These are phyloP conservation scores for Geothlypis trichas DNA, from an alignment of 2,113 vertebrate genomes.

Conservation along the genomic window DNA sequence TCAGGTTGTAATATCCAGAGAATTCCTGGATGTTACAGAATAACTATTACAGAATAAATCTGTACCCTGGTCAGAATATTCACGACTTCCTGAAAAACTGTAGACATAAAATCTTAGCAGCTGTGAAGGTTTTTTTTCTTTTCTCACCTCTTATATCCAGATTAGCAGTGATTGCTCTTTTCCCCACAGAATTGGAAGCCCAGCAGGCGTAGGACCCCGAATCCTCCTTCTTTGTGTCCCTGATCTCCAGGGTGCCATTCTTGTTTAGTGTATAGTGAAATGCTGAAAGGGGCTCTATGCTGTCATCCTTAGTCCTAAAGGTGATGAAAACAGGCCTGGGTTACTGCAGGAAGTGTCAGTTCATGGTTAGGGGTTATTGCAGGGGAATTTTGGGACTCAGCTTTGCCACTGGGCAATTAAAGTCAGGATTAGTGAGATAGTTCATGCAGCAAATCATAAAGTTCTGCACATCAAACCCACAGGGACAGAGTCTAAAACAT, in stretches of 20 bases:
- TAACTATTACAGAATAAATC: not conserved
- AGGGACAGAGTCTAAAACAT: accelerated
- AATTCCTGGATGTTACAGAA: not conserved
- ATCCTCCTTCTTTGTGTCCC: conserved; percentile 74
- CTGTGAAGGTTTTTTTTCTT: too few species aligned
- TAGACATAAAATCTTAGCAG: not conserved
- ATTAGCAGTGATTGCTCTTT: conserved; percentile 79
- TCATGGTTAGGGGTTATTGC: not conserved
- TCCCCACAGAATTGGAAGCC: conserved; percentile 84
- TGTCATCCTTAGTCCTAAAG: conserved; percentile 85
- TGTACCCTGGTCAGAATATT: not conserved
- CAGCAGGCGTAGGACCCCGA: conserved; percentile 86
- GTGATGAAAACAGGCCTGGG: not conserved
- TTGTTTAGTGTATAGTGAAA: conserved; percentile 68
- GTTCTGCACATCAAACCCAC: not conserved
- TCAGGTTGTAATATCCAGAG: not conserved
- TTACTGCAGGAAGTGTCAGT: not conserved
- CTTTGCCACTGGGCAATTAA: not conserved
- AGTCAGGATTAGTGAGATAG: not conserved
- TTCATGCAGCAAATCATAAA: not conserved
- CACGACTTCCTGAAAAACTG: not conserved
- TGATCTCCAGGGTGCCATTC: conserved; percentile 88
- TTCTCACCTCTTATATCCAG: conserved; percentile 87
- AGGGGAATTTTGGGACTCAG: not conserved
- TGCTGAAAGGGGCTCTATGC: conserved; percentile 70